These are phyloP conservation scores for Vidua chalybeata DNA, from an alignment of 2,113 vertebrate genomes.

Conservation along the genomic window DNA sequence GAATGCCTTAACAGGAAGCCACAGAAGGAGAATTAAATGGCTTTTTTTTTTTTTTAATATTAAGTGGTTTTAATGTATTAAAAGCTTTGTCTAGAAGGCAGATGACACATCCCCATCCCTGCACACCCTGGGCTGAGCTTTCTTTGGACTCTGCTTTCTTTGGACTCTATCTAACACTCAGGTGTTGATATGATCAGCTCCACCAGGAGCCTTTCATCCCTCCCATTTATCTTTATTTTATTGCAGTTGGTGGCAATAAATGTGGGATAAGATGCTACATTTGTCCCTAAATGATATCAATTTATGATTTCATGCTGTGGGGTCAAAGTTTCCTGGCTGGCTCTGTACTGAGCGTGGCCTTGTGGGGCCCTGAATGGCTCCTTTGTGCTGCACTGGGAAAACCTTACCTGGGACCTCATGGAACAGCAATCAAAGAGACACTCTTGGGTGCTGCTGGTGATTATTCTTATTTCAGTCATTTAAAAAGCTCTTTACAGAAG, in stretches of 20 bases:
- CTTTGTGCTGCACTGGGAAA: neutral
- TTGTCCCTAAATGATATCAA: neutral
- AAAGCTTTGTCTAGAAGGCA: neutral
- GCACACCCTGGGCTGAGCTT: neutral
- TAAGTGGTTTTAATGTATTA: neutral
- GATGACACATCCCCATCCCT: neutral
- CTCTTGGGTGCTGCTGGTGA: neutral
- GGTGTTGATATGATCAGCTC: neutral
- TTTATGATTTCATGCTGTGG: neutral
- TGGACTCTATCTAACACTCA: neutral
- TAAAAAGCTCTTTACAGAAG: neutral
- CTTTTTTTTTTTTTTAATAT: neutral
- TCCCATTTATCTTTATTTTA: neutral
- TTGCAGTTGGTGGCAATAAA: neutral
- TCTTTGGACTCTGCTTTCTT: neutral
- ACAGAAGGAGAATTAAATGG: neutral
- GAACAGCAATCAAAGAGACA: conserved; percentile 2
- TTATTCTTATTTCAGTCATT: neutral
- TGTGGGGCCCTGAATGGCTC: neutral
- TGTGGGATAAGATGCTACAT: neutral
- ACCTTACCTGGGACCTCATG: neutral
- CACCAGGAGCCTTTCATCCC: conserved; percentile 7
- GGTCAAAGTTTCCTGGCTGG: neutral
- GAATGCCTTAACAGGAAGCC: neutral
- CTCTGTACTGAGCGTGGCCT: neutral